These are phyloP conservation scores for Apamea crenata DNA, from an alignment of 2,888 invertebrate genomes.

Conservation along the genomic window DNA sequence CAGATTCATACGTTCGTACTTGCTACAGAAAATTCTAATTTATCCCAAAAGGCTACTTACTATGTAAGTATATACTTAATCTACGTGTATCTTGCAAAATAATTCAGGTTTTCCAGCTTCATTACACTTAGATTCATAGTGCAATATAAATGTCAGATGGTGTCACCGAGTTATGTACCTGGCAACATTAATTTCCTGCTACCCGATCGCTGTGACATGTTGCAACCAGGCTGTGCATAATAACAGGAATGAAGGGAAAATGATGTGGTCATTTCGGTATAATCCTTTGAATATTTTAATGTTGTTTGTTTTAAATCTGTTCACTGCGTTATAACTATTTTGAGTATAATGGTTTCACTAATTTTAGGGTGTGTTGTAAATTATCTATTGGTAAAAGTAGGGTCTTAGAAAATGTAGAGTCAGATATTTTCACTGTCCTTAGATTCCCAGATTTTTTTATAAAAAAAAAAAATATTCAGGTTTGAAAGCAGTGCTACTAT, in stretches of 20 bases:
- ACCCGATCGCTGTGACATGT: slow-evolving; percentile 52
- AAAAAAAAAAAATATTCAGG: not conserved
- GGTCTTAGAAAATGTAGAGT: not conserved
- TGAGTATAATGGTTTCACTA: too few species aligned
- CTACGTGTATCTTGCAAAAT: slow-evolving; percentile 2
- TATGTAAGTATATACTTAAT: not conserved
- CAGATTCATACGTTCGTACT: too few species aligned
- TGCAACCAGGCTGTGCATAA: slow-evolving; percentile 50
- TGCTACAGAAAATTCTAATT: not conserved
- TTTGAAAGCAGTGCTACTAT: not conserved
- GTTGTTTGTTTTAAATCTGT: slow-evolving; percentile 42
- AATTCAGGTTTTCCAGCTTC: slow-evolving; percentile 25
- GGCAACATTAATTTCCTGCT: slow-evolving; percentile 63
- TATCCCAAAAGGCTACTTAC: not conserved
- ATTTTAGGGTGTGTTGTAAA: not conserved
- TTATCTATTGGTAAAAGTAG: not conserved
- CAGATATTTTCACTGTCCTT: not conserved
- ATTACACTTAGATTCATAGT: slow-evolving; percentile 23
- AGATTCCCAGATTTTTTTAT: not conserved
- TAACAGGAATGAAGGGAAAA: slow-evolving; percentile 38
- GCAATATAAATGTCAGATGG: slow-evolving; percentile 40
- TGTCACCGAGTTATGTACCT: slow-evolving; percentile 42
- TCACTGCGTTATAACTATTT: not conserved
- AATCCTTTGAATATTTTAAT: slow-evolving; percentile 33
- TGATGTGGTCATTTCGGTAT: slow-evolving; percentile 40